Evolutionary conservation across 2,797 vertebrate species (phyloP).

Genomic region (Lindbergichthys nudifrons): DNA sequence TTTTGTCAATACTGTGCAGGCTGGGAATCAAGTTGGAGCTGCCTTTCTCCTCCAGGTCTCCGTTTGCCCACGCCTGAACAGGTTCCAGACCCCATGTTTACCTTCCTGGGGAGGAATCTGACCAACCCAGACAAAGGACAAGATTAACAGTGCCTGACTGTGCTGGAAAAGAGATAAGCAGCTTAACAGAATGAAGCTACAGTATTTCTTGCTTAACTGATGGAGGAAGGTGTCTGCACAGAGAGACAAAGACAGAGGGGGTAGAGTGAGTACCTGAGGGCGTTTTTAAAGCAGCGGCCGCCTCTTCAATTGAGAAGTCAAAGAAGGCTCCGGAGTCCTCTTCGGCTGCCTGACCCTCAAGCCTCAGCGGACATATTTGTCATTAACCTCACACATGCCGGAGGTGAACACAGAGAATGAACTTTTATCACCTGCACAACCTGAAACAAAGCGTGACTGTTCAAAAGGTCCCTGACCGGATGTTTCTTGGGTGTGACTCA

Average conservation of each 20-base stretch:
- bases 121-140: conserved; percentile 75
- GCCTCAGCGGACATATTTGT: conserved; percentile 64
- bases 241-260: conserved; percentile 56
- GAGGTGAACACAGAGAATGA: conserved; percentile 61
- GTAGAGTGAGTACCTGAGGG: conserved; percentile 46
- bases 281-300: conserved; percentile 43
- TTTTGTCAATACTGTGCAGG: conserved; percentile 50
- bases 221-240: conserved; percentile 52
- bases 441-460: conserved; percentile 64
- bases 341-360: conserved; percentile 52
- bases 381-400: conserved; percentile 62
- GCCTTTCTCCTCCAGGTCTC: conserved; percentile 44
- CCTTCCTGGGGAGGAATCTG: conserved; percentile 73
- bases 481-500: conserved; percentile 57
- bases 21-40: conserved; percentile 47
- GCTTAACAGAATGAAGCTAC: conserved; percentile 79
- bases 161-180: conserved; percentile 79
- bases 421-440: conserved; percentile 68
- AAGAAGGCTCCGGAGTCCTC: conserved; percentile 58
- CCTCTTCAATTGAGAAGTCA: conserved; percentile 52
- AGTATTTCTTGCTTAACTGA: conserved; percentile 75
- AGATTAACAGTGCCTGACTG: conserved; percentile 80
- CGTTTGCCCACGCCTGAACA: conserved; percentile 64
- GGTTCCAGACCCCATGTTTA: conserved; percentile 72
- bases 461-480: conserved; percentile 57